Conservation (phyloP, 1,140 invertebrate genomes). For the Calycopis cecrops region DNA sequence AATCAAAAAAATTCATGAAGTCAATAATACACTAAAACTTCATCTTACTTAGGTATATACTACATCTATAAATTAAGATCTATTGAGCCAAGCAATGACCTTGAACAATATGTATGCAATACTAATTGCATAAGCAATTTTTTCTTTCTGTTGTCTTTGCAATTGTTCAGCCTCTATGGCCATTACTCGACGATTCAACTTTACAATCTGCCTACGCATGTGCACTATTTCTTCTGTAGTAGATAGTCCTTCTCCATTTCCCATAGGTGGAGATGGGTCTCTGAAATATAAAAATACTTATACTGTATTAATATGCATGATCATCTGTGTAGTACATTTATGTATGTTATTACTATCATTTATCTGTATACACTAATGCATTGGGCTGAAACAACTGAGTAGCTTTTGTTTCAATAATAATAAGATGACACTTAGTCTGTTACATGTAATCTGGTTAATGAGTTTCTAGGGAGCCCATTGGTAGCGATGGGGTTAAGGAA, state of each 20-base stretch:
- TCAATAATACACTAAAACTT: constrained; percentile 53
- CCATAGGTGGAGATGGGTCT: constrained; percentile 79
- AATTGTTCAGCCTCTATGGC: constrained; percentile 88
- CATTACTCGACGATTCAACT: constrained; percentile 89
- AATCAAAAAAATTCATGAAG: constrained; percentile 44
- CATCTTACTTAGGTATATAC: constrained; percentile 42
- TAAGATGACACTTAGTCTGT: no score
- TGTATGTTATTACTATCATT: no score
- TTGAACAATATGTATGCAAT: constrained; percentile 90
- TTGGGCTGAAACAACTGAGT: no score
- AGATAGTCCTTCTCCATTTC: constrained; percentile 79
- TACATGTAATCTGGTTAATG: no score
- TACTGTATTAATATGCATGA: no score
- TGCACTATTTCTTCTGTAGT: constrained; percentile 87
- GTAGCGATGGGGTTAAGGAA: no score
- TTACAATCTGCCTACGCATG: constrained; percentile 87
- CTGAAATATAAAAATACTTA: constrained; percentile 52
- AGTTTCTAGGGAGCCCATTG: no score
- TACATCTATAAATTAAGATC: constrained; percentile 67
- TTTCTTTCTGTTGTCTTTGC: constrained; percentile 87
- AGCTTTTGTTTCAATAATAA: no score
- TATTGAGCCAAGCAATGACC: constrained; percentile 89
- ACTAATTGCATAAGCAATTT: constrained; percentile 86
- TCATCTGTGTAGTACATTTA: no score
- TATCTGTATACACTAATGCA: no score